Conservation (phyloP, 2,797 vertebrate genomes). For the Bryconaethiops microstoma region DNA sequence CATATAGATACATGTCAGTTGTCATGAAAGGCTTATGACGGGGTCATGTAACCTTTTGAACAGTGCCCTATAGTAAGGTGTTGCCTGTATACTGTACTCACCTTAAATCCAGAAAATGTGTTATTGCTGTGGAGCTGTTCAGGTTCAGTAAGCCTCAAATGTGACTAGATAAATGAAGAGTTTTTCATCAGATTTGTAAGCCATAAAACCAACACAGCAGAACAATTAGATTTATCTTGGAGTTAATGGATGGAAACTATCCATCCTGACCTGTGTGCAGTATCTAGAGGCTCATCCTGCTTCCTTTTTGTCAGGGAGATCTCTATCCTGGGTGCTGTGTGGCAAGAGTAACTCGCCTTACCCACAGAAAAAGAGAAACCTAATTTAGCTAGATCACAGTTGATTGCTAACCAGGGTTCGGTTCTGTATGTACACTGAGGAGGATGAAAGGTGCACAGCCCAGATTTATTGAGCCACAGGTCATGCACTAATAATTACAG, state of each 20-base stretch:
- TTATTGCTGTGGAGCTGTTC: constrained; percentile 2
- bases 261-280: not conserved
- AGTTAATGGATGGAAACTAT: constrained; percentile 40
- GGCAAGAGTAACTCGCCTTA: constrained; percentile 26
- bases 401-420: constrained; percentile 65
- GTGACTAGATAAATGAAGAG: constrained; percentile 24
- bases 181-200: constrained; percentile 44
- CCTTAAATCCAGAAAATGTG: not conserved
- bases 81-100: not conserved
- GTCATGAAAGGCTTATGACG: too few species aligned
- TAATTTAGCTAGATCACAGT: constrained; percentile 64
- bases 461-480: not conserved
- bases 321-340: constrained; percentile 34
- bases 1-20: too few species aligned
- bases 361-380: constrained; percentile 45
- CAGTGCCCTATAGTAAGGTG: too few species aligned
- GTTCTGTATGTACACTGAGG: constrained; percentile 62
- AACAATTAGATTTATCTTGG: constrained; percentile 44
- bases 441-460: not conserved
- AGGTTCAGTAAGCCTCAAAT: constrained; percentile 20
- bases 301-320: constrained; percentile 2
- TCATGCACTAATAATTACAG: not conserved
- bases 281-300: constrained; percentile 13
- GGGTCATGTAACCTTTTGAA: too few species aligned
- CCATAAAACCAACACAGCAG: constrained; percentile 45